Evolutionary conservation across 2,888 invertebrate species (phyloP), one percentile per base, ranked within the genome.

Genomic region (Eremobia ochroleuca): DNA sequence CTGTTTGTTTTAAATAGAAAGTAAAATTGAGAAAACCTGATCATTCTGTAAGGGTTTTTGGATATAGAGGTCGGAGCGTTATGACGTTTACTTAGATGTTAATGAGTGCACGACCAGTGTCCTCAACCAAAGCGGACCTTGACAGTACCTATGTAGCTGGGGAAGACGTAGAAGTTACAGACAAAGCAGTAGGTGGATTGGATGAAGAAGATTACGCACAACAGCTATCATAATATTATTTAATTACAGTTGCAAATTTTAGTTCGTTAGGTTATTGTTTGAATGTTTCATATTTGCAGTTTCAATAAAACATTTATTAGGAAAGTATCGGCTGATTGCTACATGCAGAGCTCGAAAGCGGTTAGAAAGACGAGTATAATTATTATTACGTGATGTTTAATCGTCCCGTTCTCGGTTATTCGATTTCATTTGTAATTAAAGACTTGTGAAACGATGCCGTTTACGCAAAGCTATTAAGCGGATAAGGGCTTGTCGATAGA

Each of bases 391-490:
- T 87, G 77, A 81, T 79, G 40, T 79, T 77, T 85, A 82, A 88
- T 85, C 69, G 77, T 70, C 74, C 43, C 77, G 75, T 78, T 86
- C 74, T 77, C 75, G 68, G 37, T 77, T 83, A 89, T 84, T 86
- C 84, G 87, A 89, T 88, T 90, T 88, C 87, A 85, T 89, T 85
- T 77, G 86, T 88, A 90, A 90, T 90, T 90, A 90, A 88, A 86
- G 84, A 87, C 82, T 90, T 85, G 78, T 87, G 83, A 83, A 87
- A 83, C 81, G 75, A 68, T 76, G 79, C 76, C 78, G 74, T 91
- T 93, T 90, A 90, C 89, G 92, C 88, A 92, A 92, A 90, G 84
- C 87, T 87, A 89, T 90, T 91, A 89, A 89, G 76, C 83, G 88
- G 85, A 86, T 90, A 92, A 92, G 89, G 91, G 90, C 87, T 88